A percentile compares a stretch with the other conserved stretches of the same genome.
Evolutionary conservation across 1,140 invertebrate genomes (phyloP).

Genomic region (Streblospio benedicti): DNA sequence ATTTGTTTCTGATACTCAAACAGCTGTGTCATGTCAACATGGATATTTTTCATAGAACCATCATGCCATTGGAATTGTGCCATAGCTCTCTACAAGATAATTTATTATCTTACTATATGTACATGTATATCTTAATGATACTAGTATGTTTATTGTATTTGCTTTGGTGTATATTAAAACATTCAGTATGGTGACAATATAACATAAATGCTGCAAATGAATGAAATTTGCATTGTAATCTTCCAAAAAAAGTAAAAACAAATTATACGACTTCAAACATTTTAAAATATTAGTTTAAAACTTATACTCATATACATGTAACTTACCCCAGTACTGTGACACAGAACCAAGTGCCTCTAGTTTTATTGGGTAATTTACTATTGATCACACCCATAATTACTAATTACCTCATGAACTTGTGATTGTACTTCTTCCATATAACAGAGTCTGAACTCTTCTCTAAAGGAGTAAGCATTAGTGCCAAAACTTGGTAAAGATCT

Average conservation of each 20-base stretch:
- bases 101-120: too few species aligned
- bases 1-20: constrained; percentile 49
- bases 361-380: too few species aligned
- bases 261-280: too few species aligned
- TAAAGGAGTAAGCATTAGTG: constrained; percentile 46
- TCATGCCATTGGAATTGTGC: constrained; percentile 47
- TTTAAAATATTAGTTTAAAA: neutral
- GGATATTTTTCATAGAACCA: constrained; percentile 45
- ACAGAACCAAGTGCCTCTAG: too few species aligned
- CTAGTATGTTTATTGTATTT: too few species aligned
- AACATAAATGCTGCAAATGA: too few species aligned
- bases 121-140: too few species aligned
- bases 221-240: too few species aligned
- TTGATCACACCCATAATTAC: neutral
- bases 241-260: too few species aligned
- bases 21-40: constrained; percentile 45
- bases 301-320: neutral
- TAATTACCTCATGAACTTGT: constrained; percentile 44
- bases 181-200: too few species aligned
- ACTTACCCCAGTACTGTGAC: too few species aligned
- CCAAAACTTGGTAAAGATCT: constrained; percentile 45
- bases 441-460: constrained; percentile 47
- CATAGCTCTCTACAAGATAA: constrained; percentile 41
- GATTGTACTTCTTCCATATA: constrained; percentile 46
- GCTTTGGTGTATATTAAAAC: too few species aligned